Evolutionary conservation across 1,140 invertebrate genomes (phyloP).

Genomic region (Dufourea novaeangliae): DNA sequence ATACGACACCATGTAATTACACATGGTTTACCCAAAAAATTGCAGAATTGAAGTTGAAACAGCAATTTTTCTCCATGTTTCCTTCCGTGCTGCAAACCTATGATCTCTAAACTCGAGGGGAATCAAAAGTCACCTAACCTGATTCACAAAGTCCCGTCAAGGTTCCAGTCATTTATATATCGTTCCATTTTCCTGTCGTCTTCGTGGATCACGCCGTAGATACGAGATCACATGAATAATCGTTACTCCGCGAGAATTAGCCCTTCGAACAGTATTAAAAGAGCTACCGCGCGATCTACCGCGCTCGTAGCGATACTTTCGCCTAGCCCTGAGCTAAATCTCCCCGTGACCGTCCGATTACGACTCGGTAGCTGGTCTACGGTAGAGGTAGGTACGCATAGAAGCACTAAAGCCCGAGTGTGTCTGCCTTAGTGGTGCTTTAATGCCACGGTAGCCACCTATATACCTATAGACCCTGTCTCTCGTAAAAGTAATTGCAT

Average conservation of each 20-base stretch:
- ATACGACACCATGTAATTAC: too few relatives aligned
- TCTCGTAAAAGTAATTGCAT: conserved; percentile 80
- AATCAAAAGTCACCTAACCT: too few relatives aligned
- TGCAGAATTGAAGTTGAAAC: too few relatives aligned
- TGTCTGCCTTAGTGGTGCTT: conserved; percentile 71
- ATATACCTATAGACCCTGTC: conserved; percentile 67
- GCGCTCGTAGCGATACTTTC: conserved; percentile 73
- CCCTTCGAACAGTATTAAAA: conserved; percentile 10
- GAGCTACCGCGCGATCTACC: conserved; percentile 69
- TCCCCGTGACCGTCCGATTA: conserved; percentile 63
- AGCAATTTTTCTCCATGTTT: too few relatives aligned
- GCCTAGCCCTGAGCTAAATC: conserved; percentile 72
- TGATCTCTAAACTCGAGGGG: too few relatives aligned
- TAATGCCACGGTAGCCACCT: conserved; percentile 70
- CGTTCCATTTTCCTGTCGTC: too few relatives aligned
- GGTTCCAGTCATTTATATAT: too few relatives aligned
- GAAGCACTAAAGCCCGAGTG: conserved; percentile 67
- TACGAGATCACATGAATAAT: not conserved
- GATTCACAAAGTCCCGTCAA: too few relatives aligned
- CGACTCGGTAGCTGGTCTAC: conserved; percentile 48
- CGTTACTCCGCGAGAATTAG: not conserved
- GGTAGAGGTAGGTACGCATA: too few relatives aligned
- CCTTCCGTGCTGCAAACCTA: too few relatives aligned
- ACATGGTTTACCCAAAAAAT: too few relatives aligned
- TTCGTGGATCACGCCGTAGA: not conserved